phyloP scores from a whole-genome alignment of 2,113 vertebrate genomes.

The Nipponia nippon region DNA sequence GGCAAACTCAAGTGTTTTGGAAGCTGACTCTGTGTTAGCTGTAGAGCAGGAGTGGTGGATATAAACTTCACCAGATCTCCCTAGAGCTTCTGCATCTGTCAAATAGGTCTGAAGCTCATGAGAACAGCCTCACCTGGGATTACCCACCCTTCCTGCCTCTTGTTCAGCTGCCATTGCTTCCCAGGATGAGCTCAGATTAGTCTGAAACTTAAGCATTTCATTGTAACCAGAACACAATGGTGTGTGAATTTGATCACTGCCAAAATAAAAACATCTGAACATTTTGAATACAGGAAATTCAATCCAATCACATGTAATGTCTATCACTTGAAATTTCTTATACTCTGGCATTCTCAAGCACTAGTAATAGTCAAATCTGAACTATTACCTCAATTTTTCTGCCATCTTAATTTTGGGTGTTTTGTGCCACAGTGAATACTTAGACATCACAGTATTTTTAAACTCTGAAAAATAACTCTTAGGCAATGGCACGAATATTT shows the following conservation, averaged over 20 bases:
- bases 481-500: not conserved
- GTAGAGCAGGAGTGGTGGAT: not conserved
- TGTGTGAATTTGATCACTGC: not conserved
- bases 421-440: not conserved
- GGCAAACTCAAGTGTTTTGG: not conserved
- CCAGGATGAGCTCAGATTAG: not conserved
- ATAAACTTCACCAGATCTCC: not conserved
- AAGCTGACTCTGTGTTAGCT: not conserved
- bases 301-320: not conserved
- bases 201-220: not conserved
- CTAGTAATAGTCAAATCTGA: not conserved
- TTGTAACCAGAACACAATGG: not conserved
- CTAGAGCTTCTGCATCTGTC: not conserved
- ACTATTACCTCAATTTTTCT: not conserved
- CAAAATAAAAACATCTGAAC: not conserved
- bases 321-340: not conserved
- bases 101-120: not conserved
- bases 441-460: not conserved
- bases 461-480: not conserved
- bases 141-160: not conserved
- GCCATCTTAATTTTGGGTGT: not conserved
- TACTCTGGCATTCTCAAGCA: not conserved
- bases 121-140: fast-evolving
- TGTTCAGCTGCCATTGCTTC: not conserved
- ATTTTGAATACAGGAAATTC: not conserved